Conservation (phyloP, 2,888 invertebrate genomes). For the Macrosiphum euphorbiae region DNA sequence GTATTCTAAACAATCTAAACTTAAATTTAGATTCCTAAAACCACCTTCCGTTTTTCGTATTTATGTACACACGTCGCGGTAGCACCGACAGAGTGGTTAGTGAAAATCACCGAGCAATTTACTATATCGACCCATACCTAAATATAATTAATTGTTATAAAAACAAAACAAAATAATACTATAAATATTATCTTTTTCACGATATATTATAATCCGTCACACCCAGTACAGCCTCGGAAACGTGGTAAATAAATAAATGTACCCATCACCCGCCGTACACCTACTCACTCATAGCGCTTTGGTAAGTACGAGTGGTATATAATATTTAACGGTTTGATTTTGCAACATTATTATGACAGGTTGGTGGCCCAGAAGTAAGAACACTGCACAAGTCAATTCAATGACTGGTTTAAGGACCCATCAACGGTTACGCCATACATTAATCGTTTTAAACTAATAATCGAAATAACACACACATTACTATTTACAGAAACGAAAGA, state of each 20-base stretch:
- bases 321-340: background rate
- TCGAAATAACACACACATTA: background rate
- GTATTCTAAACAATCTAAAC: too few relatives aligned
- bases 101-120: background rate
- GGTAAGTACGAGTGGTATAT: background rate
- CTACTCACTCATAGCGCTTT: background rate
- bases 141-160: background rate
- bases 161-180: background rate
- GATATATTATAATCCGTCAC: background rate
- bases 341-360: background rate
- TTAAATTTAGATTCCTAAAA: background rate
- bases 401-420: background rate
- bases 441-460: background rate
- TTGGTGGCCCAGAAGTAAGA: background rate
- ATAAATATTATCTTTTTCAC: background rate
- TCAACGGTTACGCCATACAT: background rate
- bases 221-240: background rate
- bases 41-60: background rate
- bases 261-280: background rate
- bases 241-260: background rate
- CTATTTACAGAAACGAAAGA: background rate
- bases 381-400: background rate
- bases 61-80: background rate
- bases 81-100: background rate
- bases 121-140: background rate